phyloP scores from a whole-genome alignment of 35 echinoderm and acorn worm species.

The Stichopus chloronotus region DNA sequence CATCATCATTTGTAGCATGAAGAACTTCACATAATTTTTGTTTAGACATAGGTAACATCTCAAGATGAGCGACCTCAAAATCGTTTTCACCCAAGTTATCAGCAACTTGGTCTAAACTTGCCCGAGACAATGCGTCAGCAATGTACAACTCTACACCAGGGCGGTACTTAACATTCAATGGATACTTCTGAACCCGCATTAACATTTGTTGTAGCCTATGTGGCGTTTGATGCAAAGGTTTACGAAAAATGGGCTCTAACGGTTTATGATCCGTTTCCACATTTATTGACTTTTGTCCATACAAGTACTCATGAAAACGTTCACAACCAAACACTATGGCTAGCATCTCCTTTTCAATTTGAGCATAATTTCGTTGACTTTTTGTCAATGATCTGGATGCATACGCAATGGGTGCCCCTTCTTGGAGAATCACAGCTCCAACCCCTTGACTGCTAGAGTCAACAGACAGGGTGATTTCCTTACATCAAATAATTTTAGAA shows the following conservation, averaged over 20 bases:
- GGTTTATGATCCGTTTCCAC: not conserved
- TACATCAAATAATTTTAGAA: conserved; percentile 45
- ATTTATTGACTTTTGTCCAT: conserved; percentile 29
- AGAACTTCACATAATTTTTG: conserved; percentile 1
- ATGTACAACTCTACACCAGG: conserved; percentile 1
- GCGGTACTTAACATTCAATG: conserved; percentile 5
- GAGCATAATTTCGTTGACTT: conserved; percentile 34
- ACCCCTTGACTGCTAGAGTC: not conserved
- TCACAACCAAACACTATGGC: conserved; percentile 51
- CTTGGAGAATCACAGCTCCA: conserved; percentile 52
- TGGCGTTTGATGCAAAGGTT: not conserved
- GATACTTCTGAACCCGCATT: conserved; percentile 17
- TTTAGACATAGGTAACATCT: conserved; percentile 11
- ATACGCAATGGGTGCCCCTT: conserved; percentile 37
- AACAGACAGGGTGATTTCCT: conserved; percentile 24
- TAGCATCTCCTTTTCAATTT: conserved; percentile 57
- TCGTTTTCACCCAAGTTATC: conserved; percentile 28
- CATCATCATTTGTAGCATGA: conserved; percentile 13
- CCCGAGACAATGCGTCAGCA: not conserved
- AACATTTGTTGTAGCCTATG: conserved; percentile 24
- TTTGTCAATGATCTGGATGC: conserved; percentile 16
- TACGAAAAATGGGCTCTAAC: conserved; percentile 17
- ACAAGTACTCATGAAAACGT: conserved; percentile 35
- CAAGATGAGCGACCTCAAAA: not conserved
- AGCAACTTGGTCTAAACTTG: conserved; percentile 13